Percentiles rank a stretch among this genome's conserved stretches.
These are phyloP conservation scores for Lates japonicus DNA, from an alignment of 2,797 vertebrate species.

Conservation along the genomic window DNA sequence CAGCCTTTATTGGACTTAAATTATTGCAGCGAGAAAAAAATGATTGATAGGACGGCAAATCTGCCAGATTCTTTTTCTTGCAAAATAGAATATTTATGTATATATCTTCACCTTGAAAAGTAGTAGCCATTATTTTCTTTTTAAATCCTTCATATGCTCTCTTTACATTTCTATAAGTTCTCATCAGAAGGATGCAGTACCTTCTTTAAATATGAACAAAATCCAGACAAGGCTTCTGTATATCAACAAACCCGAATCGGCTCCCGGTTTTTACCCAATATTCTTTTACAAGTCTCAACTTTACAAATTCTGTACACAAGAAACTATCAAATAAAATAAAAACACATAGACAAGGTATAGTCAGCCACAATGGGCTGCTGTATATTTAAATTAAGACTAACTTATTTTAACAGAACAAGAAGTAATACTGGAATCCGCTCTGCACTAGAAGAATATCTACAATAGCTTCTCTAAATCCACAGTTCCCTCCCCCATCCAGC, in stretches of 20 bases:
- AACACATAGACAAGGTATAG: constrained; percentile 93
- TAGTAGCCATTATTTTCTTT: constrained; percentile 80
- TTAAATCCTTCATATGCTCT: constrained; percentile 84
- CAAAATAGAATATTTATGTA: constrained; percentile 89
- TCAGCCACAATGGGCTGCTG: constrained; percentile 87
- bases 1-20: constrained; percentile 74
- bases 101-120: constrained; percentile 89
- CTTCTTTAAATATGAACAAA: constrained; percentile 87
- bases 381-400: constrained; percentile 98
- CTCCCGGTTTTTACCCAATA: constrained; percentile 80
- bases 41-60: constrained; percentile 81
- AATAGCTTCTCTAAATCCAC: constrained; percentile 93
- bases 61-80: constrained; percentile 80
- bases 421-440: constrained; percentile 97
- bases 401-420: constrained; percentile 93
- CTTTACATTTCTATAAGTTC: constrained; percentile 84
- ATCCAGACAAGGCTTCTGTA: constrained; percentile 95
- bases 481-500: constrained; percentile 72
- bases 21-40: constrained; percentile 86
- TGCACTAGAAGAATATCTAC: constrained; percentile 94
- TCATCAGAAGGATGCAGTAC: constrained; percentile 73
- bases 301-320: constrained; percentile 91
- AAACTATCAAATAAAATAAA: constrained; percentile 90
- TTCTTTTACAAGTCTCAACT: constrained; percentile 85
- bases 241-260: constrained; percentile 80